Percentiles rank a stretch among this genome's conserved stretches.
phyloP scores from a whole-genome alignment of 2,113 vertebrate species.

The Eulemur macaco region DNA sequence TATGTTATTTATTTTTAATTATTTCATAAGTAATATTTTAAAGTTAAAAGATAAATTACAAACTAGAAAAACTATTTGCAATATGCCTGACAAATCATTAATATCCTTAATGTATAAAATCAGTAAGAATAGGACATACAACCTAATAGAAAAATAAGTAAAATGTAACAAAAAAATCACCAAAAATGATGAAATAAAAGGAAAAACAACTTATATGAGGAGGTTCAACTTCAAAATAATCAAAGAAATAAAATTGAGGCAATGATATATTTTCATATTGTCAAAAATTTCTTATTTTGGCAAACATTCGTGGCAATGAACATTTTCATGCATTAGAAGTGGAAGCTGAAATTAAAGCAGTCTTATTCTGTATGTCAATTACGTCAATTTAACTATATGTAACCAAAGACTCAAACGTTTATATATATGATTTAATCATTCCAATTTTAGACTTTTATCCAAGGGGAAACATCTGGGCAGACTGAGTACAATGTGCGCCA shows the following conservation, averaged over 20 bases:
- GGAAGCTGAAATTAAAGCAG: not conserved
- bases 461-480: not conserved
- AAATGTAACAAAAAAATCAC: not conserved
- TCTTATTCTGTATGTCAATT: not conserved
- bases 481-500: too few relatives aligned
- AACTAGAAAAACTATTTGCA: not conserved
- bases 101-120: not conserved
- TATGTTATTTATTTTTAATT: not conserved
- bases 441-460: not conserved
- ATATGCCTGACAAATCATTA: not conserved
- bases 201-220: not conserved
- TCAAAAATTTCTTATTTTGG: not conserved
- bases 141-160: not conserved
- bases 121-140: not conserved
- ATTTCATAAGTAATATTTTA: not conserved
- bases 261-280: not conserved
- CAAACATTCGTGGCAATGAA: not conserved
- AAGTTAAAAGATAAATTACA: not conserved
- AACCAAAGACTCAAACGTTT: not conserved
- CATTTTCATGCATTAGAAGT: not conserved
- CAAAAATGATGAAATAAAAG: not conserved
- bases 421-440: not conserved
- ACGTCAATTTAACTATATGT: not conserved
- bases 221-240: conserved; percentile 4
- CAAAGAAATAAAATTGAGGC: not conserved